Conservation (phyloP, 2,888 invertebrate species). For the Serrognathus titanus region DNA sequence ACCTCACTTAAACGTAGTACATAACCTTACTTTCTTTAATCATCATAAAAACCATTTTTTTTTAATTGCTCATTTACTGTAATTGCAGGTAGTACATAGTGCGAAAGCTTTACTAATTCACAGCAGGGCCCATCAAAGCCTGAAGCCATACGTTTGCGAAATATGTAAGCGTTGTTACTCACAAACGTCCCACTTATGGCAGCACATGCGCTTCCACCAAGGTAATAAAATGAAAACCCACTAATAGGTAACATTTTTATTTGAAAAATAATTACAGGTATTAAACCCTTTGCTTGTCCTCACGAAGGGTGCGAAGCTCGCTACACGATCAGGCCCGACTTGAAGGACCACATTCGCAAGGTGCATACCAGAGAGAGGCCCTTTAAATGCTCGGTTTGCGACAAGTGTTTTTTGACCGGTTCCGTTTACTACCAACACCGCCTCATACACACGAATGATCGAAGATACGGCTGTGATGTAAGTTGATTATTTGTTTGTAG, state of each 20-base stretch:
- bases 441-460: slow-evolving; percentile 60
- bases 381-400: slow-evolving; percentile 59
- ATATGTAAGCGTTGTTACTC: slow-evolving; percentile 61
- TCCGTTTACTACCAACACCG: slow-evolving; percentile 64
- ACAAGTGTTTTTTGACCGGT: slow-evolving; percentile 60
- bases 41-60: too few relatives aligned
- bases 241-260: not conserved
- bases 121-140: slow-evolving; percentile 46
- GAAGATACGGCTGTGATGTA: slow-evolving; percentile 62
- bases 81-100: slow-evolving; percentile 43
- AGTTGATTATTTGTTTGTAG: slow-evolving; percentile 6
- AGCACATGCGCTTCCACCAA: slow-evolving; percentile 63
- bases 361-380: slow-evolving; percentile 63
- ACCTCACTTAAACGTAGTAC: too few relatives aligned
- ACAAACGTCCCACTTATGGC: slow-evolving; percentile 64
- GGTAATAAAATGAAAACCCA: slow-evolving; percentile 38
- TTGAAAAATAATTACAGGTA: slow-evolving; percentile 44
- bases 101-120: slow-evolving; percentile 47
- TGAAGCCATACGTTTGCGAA: slow-evolving; percentile 57
- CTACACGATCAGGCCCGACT: slow-evolving; percentile 61
- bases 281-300: slow-evolving; percentile 61
- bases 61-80: not conserved
- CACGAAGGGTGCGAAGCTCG: slow-evolving; percentile 59
- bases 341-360: slow-evolving; percentile 62
- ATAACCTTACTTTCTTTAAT: too few relatives aligned